Base-by-base conservation (phyloP, 2,888 invertebrate genomes). In the Pyrocoelia pectoralis region DNA sequence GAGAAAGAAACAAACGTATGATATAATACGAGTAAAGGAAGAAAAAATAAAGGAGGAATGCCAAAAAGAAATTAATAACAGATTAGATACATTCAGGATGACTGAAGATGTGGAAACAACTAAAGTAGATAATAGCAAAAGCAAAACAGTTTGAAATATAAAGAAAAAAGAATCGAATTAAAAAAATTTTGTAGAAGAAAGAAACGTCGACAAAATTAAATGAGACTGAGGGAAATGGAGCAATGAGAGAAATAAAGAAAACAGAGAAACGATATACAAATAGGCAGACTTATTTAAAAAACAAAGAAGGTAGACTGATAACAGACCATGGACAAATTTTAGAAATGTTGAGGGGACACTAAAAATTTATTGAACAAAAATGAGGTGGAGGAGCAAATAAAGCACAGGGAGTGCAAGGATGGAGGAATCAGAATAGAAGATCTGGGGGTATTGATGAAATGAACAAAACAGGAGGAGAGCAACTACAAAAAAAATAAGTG, bases 401-500 rank as follows among this genome's bases (percentile, higher is more conserved):
- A n/a, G n/a, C n/a, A n/a, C n/a, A n/a, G n/a, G n/a, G n/a, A n/a
- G n/a, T n/a, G n/a, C n/a, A n/a, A n/a, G n/a, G n/a, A n/a, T n/a
- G n/a, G n/a, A n/a, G n/a, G n/a, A n/a, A n/a, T n/a, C n/a, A n/a
- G n/a, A n/a, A n/a, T n/a, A n/a, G n/a, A n/a, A n/a, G n/a, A n/a
- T n/a, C n/a, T n/a, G n/a, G n/a, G n/a, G n/a, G n/a, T n/a, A n/a
- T n/a, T n/a, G n/a, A n/a, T n/a, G 38, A n/a, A 38, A 38, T 38
- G 38, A 9, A 3, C 38, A 38, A 38, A 38, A 38, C 38, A 38
- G 38, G 38, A 46, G 46, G 46, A 46, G 46, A 46, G 17, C 46
- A 46, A 17, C 5, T 46, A 46, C 46, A 46, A 46, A 17, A 46
- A 46, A 13, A 46, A 46, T 46, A 3, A 46, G 46, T 15, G 46